phyloP scores from a whole-genome alignment of 1,140 invertebrate genomes.

The Ceratosolen solmsi region DNA sequence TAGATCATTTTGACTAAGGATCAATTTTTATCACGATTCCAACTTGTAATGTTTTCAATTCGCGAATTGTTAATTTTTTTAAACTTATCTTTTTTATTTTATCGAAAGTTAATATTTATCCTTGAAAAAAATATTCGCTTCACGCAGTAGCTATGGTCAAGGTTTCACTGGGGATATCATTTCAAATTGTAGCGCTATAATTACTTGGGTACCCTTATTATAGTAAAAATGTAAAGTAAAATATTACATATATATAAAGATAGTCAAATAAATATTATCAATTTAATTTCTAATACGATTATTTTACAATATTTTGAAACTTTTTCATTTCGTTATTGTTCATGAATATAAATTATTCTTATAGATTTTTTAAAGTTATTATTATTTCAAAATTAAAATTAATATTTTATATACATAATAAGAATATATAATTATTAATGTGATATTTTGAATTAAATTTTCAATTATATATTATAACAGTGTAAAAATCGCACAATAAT shows the following conservation, averaged over 20 bases:
- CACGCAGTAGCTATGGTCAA: background rate
- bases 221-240: no score
- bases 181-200: background rate
- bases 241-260: background rate
- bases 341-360: background rate
- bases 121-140: background rate
- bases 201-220: background rate
- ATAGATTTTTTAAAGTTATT: no score
- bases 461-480: no score
- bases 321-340: background rate
- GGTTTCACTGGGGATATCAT: background rate
- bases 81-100: background rate
- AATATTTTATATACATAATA: no score
- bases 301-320: background rate
- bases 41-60: slow-evolving; percentile 7
- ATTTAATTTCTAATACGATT: background rate
- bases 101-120: background rate
- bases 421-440: no score
- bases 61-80: background rate
- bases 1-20: background rate
- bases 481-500: no score
- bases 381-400: no score
- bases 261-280: background rate
- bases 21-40: slow-evolving; percentile 6
- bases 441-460: no score